Evolutionary conservation across 2,113 vertebrate genomes (phyloP), one percentile per base, ranked within the genome.

Genomic region (Ardeotis arabs): DNA sequence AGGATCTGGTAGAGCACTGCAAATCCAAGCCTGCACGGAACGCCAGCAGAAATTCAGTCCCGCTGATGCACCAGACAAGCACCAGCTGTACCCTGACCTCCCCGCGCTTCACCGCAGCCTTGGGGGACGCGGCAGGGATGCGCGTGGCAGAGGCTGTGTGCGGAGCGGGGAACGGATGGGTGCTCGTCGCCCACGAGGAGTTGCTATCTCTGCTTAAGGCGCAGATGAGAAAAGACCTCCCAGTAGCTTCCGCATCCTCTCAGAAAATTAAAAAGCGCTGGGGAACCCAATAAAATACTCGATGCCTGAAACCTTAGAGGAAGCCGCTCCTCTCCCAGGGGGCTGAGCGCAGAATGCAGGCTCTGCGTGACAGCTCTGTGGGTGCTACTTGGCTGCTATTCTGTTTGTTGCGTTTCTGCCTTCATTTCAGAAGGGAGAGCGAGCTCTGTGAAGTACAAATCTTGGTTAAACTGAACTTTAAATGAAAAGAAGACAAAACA

Each of bases 291-390:
- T 29, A 27, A 50, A 78, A 24, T 7, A 1, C 49, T 58, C 7
- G 1, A 10, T 11, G 53, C 72, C 59, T 44, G 77, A 39, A 4
- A 9, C n/a, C 84, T 56, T 10, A 20, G 60, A n/a, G 80, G 62
- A 64, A 39, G 84, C 28, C 22, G 13, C 13, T 35, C 6, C 25
- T 47, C 22, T 79, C 29, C 69, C 33, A 1, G 44, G 84, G 87
- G 76, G 27, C 27, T 2, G 41, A 18, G 59, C 2, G 3, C 49
- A 10, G 60, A 10, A 7, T 0, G 64, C 63, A 53, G 56, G 44
- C 75, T 72, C 45, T 0, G 0, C 0, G 4, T 33, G 64, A 28
- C 23, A 39, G 82, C 72, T 37, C 55, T 12, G 1, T 4, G 56
- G 45, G 28, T 27, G 49, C 5, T 24, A 1, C 50, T 24, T 7